Percentiles rank a stretch among this genome's conserved stretches.
Evolutionary conservation across 2,888 invertebrate genomes (phyloP).

Genomic region (Macroteleia sp.): DNA sequence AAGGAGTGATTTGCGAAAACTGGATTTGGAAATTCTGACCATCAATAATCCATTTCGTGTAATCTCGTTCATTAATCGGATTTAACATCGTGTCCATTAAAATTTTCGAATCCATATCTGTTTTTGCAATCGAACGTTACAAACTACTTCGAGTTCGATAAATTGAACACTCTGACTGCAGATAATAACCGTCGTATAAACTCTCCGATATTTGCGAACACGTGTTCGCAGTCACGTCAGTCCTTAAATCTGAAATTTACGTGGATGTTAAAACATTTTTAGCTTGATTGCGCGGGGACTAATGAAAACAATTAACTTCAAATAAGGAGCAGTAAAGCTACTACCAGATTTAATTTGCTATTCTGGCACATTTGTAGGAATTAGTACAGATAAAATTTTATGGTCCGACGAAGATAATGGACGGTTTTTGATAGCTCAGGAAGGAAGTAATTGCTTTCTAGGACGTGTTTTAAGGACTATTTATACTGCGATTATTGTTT

Average conservation of each 20-base stretch:
- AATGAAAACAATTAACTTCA: slow-evolving; percentile 9
- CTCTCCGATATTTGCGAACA: slow-evolving; percentile 8
- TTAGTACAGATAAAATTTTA: no score
- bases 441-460: no score
- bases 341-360: no score
- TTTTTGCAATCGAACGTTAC: slow-evolving; percentile 12
- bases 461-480: no score
- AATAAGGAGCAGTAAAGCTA: no score
- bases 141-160: slow-evolving; percentile 20
- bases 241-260: slow-evolving; percentile 7
- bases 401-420: no score
- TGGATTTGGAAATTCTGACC: background rate
- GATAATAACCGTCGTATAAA: slow-evolving; percentile 31
- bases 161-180: slow-evolving; percentile 4
- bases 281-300: background rate
- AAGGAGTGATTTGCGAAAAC: background rate
- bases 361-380: no score
- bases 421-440: no score
- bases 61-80: slow-evolving; percentile 15
- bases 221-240: slow-evolving; percentile 9
- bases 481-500: no score
- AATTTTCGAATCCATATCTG: slow-evolving; percentile 9
- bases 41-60: background rate
- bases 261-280: slow-evolving; percentile 19
- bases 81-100: slow-evolving; percentile 1